Percentiles rank a stretch among this genome's conserved stretches.
Evolutionary conservation across 2,113 vertebrate genomes (phyloP).

Genomic region (Oncorhynchus tshawytscha): DNA sequence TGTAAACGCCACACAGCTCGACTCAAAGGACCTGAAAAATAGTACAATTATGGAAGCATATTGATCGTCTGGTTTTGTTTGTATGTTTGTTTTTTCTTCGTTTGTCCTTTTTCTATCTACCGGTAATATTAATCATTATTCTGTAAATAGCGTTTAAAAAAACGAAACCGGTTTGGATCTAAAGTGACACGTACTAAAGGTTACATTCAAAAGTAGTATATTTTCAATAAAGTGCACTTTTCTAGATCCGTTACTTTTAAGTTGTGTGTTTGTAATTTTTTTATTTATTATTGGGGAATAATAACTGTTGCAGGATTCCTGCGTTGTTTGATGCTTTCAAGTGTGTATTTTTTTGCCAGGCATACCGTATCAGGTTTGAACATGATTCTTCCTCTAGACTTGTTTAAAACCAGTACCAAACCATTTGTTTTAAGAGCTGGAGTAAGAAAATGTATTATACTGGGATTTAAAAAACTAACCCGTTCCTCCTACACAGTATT

Average conservation of each 20-base stretch:
- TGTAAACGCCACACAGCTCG: constrained; percentile 27
- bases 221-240: constrained; percentile 68
- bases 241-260: constrained; percentile 19
- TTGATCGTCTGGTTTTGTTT: constrained; percentile 16
- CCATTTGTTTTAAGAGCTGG: too few species aligned
- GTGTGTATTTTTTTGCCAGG: too few species aligned
- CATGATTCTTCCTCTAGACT: neutral
- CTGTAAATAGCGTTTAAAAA: constrained; percentile 66
- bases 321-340: neutral
- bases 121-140: constrained; percentile 36
- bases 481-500: too few species aligned
- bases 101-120: constrained; percentile 23
- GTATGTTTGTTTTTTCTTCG: constrained; percentile 27
- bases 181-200: constrained; percentile 11
- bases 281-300: neutral
- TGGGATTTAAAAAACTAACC: too few species aligned
- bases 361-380: neutral
- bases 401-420: too few species aligned
- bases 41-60: constrained; percentile 31
- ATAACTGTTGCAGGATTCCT: neutral
- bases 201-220: constrained; percentile 38
- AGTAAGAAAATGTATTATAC: too few species aligned
- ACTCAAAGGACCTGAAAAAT: neutral
- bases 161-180: constrained; percentile 30
- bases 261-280: constrained; percentile 46